Evolutionary conservation across 2,797 vertebrate species (phyloP), one percentile per base, ranked within the genome.

Genomic region (Propithecus perrieri): DNA sequence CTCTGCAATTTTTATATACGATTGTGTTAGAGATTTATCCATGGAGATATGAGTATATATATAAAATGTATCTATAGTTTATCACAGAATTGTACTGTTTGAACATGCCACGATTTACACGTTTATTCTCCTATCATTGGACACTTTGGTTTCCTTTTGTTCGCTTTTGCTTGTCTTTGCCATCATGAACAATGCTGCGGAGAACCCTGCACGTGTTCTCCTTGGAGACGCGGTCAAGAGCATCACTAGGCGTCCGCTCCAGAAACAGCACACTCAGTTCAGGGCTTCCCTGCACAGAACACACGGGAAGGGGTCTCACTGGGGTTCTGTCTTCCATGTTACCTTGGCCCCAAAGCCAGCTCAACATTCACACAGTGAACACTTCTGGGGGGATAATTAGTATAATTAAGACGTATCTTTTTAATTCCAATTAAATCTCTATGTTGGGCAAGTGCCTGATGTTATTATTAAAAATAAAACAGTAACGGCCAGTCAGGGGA

Each of bases 21-120:
- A 11, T 18, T 5, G 33, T 0, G 1, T 48, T 3, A 12, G 57
- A 5, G 59, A 7, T 41, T 72, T 15, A 55, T 48, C 79, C 30
- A 1, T 0, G 41, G 28, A n/a, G 53, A 38, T 59, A 22, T 1
- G 18, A 6, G 26, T 10, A 8, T 13, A 26, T 20, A 6, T 13
- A 17, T 7, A 15, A 3, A 15, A 7, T 10, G 6, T 1, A 13
- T 1, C 9, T 7, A 3, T 0, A 1, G 83, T 13, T 33, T 33
- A 17, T 57, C 43, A 20, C 35, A 57, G 76, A 65, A 53, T 28
- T 1, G 5, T 35, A 24, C 28, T 11, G 74, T 5, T 24, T 26
- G 43, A 30, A 26, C 5, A 0, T 0, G 4, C 43, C 43, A 3
- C 5, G 7, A 4, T 12, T 11, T 12, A 33, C 43, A 4, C 0